A percentile compares a stretch with the other conserved stretches of the same genome.
These are phyloP conservation scores for Scaptomyza tumidula DNA, from an alignment of 2,888 invertebrate species.

Conservation along the genomic window DNA sequence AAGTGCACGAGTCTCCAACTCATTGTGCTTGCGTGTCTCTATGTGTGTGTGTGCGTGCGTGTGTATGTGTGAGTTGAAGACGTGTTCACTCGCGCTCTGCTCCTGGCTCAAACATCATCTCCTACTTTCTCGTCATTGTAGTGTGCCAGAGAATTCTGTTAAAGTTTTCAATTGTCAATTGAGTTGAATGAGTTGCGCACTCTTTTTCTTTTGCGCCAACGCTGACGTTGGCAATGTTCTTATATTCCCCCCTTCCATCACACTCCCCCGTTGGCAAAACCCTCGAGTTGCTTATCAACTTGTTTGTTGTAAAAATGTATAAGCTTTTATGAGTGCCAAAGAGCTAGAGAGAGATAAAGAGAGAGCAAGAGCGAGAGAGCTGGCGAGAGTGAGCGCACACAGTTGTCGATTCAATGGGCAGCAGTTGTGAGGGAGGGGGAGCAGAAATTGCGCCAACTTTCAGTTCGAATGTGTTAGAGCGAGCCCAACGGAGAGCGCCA, in stretches of 20 bases:
- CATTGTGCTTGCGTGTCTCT: conserved; percentile 37
- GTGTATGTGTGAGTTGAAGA: conserved; percentile 39
- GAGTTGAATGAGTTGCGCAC: conserved; percentile 81
- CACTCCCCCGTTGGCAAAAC: background rate
- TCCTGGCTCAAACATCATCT: conserved; percentile 44
- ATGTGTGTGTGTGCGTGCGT: conserved; percentile 1
- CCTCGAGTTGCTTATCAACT: conserved; percentile 51
- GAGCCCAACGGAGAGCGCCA: conserved; percentile 73
- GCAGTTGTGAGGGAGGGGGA: conserved; percentile 20
- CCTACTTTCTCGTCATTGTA: conserved; percentile 55
- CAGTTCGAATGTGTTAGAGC: conserved; percentile 66
- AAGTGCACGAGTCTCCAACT: conserved; percentile 27
- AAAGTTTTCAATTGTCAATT: conserved; percentile 80
- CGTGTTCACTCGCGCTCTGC: conserved; percentile 56
- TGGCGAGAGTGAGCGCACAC: conserved; percentile 39
- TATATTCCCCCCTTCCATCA: conserved; percentile 8
- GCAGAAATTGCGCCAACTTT: conserved; percentile 70
- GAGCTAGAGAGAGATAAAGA: conserved; percentile 53
- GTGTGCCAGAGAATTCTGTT: conserved; percentile 77
- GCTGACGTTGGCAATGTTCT: conserved; percentile 49
- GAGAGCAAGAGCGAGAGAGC: conserved; percentile 37
- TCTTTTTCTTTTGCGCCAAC: conserved; percentile 45
- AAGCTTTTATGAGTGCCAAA: conserved; percentile 44
- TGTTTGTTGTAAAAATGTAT: conserved; percentile 53
- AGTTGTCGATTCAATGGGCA: conserved; percentile 5